These are phyloP conservation scores for Odobenus rosmarus DNA, from an alignment of 2,113 vertebrate species.

Conservation along the genomic window DNA sequence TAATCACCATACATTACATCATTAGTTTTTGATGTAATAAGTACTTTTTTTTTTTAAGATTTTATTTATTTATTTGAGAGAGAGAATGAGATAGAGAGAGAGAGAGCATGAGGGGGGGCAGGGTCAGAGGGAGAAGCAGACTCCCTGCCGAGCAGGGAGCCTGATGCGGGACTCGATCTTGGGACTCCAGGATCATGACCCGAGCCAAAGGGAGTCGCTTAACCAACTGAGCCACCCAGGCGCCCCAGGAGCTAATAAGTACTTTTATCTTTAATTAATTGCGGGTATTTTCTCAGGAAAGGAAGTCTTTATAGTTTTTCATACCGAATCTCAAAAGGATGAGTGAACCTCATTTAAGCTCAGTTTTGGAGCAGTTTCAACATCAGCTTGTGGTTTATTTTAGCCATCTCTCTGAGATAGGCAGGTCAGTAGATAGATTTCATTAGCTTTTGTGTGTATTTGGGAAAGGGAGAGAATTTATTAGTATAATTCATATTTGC, in stretches of 20 bases:
- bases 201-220: no score
- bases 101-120: no score
- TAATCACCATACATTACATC: no score
- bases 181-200: no score
- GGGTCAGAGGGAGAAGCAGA: no score
- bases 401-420: neutral
- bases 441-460: conserved; percentile 15
- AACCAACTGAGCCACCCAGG: no score
- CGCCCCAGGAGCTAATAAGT: neutral
- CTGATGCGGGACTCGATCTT: no score
- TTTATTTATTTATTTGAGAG: no score
- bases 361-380: neutral
- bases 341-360: neutral
- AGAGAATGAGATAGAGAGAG: no score
- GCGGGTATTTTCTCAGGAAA: neutral
- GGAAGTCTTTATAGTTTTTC: neutral
- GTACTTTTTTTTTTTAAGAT: neutral
- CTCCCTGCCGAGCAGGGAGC: no score
- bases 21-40: no score
- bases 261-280: conserved; percentile 13
- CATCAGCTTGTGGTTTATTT: neutral
- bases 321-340: neutral
- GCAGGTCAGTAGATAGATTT: neutral
- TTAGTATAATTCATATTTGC: neutral
- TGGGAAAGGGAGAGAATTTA: neutral